Base-by-base conservation (phyloP, 2,797 vertebrate genomes). In the Sebastiscus albofasciatus region DNA sequence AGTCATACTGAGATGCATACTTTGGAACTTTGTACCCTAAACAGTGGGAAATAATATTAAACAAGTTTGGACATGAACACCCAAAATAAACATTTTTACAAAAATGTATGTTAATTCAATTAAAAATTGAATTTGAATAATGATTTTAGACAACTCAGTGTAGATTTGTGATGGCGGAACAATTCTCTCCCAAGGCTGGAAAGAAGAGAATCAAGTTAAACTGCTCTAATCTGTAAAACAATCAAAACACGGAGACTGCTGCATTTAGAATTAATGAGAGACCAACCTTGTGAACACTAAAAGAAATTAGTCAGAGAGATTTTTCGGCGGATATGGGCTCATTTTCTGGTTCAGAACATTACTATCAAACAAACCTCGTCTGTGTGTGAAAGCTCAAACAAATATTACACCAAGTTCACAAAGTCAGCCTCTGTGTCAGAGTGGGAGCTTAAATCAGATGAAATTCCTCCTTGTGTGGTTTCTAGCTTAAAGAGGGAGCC, bases 311-410 rank as follows among this genome's bases (percentile, higher is more conserved):
- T 75, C 75, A 22, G 65, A 73, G 66, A 86, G 64, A 66, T 66
- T 81, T 86, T 87, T 84, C 29, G 82, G 69, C 42, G 1, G 71
- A 74, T 86, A 80, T 68, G 65, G 68, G 79, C 81, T 81, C 75
- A 87, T 91, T 92, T 88, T 82, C 77, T 87, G 84, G 34, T 87
- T 75, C 75, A 69, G 78, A 87, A 84, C 72, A 62, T 77, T 22
- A 71, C 76, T 33, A 79, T 85, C 73, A 84, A 82, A 87, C 71
- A 82, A 80, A 72, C 70, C 49, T 75, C 59, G 76, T 79, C 42
- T 75, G 80, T 33, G 72, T 70, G 74, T 82, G 52, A 55, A 66
- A 84, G 75, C 82, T 81, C 79, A 79, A 85, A 83, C 69, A 82
- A 83, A 78, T 65, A 77, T 80, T 65, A 66, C 72, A 84, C 42